Evolutionary conservation across 23 tunicate genomes (phyloP), one percentile per base, ranked within the genome.

Genomic region (Trididemnum miniatum): DNA sequence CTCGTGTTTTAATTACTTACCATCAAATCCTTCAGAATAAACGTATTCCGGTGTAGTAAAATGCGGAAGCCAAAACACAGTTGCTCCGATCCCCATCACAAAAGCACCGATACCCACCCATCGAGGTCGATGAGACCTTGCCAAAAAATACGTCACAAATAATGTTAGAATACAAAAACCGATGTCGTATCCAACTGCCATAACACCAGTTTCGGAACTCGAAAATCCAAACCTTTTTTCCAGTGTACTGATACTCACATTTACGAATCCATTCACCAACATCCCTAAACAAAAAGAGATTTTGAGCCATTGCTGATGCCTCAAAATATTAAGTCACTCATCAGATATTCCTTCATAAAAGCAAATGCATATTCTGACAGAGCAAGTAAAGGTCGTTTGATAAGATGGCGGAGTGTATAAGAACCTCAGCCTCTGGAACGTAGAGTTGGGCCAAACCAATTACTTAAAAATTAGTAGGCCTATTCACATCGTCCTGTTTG

Each of bases 251-350:
- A 96, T 87, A 71, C 95, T 84, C 31, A 96, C 90, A 66, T 96
- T 91, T 34, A 96, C 89, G 60, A 96, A 84, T 18, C 99, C 99
- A 37, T 96, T 96, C 29, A 96, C 99, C 34, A 92, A 74, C 88
- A 85, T 81, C n/a, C 99, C 99, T 59, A 62, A 66, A 57, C 33
- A 34, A n/a, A 4, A 79, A n/a, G n/a, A n/a, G n/a, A n/a, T n/a
- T 7, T 12, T 20, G 12, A 29, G 20, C 33, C 15, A 72, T 29
- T n/a, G n/a, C 15, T 15, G 12, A 18, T 65, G 28, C 28, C 28
- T 65, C 12, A 65, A 23, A 65, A 23, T 65, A 18, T 65, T 51
- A 51, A 15, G 59, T 20, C n/a, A n/a, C n/a, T n/a, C n/a, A n/a
- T n/a, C n/a, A n/a, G n/a, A n/a, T n/a, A n/a, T n/a, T n/a, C n/a